Percentiles rank a stretch among this genome's conserved stretches.
phyloP scores from a whole-genome alignment of 2,113 vertebrate genomes.

The Nansenia antarctica region DNA sequence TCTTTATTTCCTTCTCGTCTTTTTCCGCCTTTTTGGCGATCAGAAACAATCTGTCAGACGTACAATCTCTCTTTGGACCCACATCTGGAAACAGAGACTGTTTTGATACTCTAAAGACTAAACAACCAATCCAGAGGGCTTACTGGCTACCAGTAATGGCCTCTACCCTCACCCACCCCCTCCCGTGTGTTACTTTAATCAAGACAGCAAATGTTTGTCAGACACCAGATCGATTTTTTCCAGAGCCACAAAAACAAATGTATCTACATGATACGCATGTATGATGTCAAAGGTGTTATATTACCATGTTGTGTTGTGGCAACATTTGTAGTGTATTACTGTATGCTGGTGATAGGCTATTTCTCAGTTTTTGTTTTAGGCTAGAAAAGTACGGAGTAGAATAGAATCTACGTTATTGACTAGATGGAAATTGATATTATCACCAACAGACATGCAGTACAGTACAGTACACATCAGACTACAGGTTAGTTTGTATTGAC shows the following conservation, averaged over 20 bases:
- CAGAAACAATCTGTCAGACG: background rate
- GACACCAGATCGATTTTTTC: background rate
- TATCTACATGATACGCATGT: background rate
- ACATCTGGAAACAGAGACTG: conserved; percentile 13
- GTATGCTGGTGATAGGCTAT: background rate
- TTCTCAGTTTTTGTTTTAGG: conserved; percentile 27
- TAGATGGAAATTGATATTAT: background rate
- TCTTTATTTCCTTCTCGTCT: background rate
- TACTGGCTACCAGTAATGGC: background rate
- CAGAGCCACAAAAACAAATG: background rate
- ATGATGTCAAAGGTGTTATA: conserved; percentile 16
- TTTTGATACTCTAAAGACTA: background rate
- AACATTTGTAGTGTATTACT: conserved; percentile 9
- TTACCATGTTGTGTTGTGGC: background rate
- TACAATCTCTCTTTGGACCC: conserved; percentile 1
- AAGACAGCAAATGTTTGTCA: background rate
- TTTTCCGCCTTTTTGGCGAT: background rate
- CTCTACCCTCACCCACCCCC: background rate
- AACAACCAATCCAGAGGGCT: background rate
- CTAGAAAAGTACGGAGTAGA: background rate
- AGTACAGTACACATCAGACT: conserved; percentile 6
- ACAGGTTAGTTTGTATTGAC: background rate
- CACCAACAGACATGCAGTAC: conserved; percentile 9
- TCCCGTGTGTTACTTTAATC: background rate
- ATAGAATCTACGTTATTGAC: background rate